Evolutionary conservation across 2,113 vertebrate species (phyloP), one percentile per base, ranked within the genome.

Genomic region (Colaptes auratus): DNA sequence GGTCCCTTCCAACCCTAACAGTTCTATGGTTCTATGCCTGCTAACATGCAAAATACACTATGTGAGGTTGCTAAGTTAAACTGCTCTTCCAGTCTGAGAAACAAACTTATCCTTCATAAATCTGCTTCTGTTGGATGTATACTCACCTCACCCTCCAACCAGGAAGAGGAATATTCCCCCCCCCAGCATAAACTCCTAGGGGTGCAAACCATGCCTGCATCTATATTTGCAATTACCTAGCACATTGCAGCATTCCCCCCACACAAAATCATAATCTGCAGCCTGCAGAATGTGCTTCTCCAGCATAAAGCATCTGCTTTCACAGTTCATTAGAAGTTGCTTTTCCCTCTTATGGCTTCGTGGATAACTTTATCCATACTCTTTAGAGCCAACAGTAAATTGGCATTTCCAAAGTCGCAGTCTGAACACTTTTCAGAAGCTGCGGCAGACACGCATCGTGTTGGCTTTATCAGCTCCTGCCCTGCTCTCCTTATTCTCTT

Each of bases 221-320:
- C 82, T 64, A 8, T 2, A 30, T 3, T 64, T 71, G 82, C 85
- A 95, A 95, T 91, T 58, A 89, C 89, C 1, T 1, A 60, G 75
- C 72, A 31, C 72, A 14, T 5, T n/a, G 78, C 85, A 66, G 71
- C 91, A 6, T 56, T 56, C 80, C 78, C 89, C 60, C 30, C 64
- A 69, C 91, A 93, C 39, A 60, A 88, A 92, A 92, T 36, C n/a
- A 85, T 23, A 66, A 89, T 1, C 5, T 39, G 31, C 75, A 92
- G 87, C 19, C 81, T 82, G 85, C 78, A 92, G 79, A 69, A 88
- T 86, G 78, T 53, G 75, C 75, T 82, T 67, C 87, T 91, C 91
- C 60, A 52, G 92, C 95, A 92, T 76, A 89, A 92, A 96, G 91
- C 92, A 93, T 89, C 92, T 93, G 92, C 7, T 92, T 95, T 67